Evolutionary conservation across 1,140 invertebrate species (phyloP).

Genomic region (Cotesia chilonis): DNA sequence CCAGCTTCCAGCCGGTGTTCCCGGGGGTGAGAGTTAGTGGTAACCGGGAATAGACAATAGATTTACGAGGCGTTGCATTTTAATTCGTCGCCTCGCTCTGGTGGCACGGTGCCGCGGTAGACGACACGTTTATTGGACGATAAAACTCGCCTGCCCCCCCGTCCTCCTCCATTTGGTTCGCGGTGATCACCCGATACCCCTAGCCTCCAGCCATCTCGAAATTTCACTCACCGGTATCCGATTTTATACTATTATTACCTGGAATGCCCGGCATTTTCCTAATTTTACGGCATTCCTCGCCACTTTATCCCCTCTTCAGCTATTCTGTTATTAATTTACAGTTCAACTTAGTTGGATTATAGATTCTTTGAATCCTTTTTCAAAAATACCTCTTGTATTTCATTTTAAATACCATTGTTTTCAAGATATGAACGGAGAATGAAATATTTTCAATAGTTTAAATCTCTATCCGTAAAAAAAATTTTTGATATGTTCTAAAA

Average conservation of each 20-base stretch:
- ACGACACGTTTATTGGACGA: conserved; percentile 60
- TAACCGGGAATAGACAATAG: conserved; percentile 47
- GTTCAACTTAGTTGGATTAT: neutral
- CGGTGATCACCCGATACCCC: conserved; percentile 18
- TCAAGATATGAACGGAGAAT: neutral
- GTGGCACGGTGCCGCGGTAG: conserved; percentile 45
- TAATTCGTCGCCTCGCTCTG: conserved; percentile 49
- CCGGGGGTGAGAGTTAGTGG: conserved; percentile 26
- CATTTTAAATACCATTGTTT: neutral
- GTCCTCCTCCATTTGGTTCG: conserved; percentile 22
- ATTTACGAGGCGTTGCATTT: conserved; percentile 56
- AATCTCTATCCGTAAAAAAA: no score
- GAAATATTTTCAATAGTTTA: no score
- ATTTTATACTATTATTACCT: conserved; percentile 42
- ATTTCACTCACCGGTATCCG: conserved; percentile 14
- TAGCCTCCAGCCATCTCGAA: neutral
- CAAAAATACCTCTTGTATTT: neutral
- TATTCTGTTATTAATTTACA: conserved; percentile 6
- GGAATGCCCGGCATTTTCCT: conserved; percentile 55
- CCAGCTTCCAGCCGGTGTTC: neutral
- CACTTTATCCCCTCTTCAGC: conserved; percentile 38
- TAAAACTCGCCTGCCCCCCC: conserved; percentile 51
- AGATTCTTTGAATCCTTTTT: neutral
- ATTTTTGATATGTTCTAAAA: no score
- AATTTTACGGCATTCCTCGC: conserved; percentile 46